Evolutionary conservation across 2,888 invertebrate genomes (phyloP).

Genomic region (Ptilodon capucinus): DNA sequence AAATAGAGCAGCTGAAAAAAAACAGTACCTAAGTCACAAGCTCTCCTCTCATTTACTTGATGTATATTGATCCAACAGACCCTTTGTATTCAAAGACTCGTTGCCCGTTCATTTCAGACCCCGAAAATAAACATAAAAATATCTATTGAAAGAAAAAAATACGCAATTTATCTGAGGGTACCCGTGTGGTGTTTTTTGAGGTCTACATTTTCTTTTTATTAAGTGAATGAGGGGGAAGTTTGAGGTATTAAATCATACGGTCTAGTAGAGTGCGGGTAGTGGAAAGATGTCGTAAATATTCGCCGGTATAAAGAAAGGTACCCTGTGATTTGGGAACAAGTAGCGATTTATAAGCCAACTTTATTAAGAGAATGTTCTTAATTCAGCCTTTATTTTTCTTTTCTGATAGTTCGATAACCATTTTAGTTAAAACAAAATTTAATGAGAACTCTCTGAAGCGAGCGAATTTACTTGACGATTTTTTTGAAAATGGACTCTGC

Average conservation of each 20-base stretch:
- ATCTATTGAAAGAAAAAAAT: slow-evolving; percentile 25
- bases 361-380: too few species aligned
- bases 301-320: neutral
- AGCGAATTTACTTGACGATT: too few species aligned
- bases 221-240: neutral
- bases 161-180: slow-evolving; percentile 8
- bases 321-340: too few species aligned
- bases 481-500: too few species aligned
- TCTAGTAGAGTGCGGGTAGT: neutral
- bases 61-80: slow-evolving; percentile 54
- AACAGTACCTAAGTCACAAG: slow-evolving; percentile 27
- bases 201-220: neutral
- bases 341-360: too few species aligned
- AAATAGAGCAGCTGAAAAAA: slow-evolving; percentile 19
- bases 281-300: neutral
- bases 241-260: neutral
- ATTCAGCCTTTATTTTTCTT: too few species aligned
- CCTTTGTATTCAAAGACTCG: slow-evolving; percentile 52
- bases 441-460: too few species aligned
- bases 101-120: slow-evolving; percentile 31
- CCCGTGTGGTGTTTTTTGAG: slow-evolving; percentile 1
- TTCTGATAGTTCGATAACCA: too few species aligned
- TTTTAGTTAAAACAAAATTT: too few species aligned
- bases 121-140: slow-evolving; percentile 37
- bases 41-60: slow-evolving; percentile 54